These are phyloP conservation scores for Saccostrea glomerata DNA, from an alignment of 1,140 invertebrate species.

Conservation along the genomic window DNA sequence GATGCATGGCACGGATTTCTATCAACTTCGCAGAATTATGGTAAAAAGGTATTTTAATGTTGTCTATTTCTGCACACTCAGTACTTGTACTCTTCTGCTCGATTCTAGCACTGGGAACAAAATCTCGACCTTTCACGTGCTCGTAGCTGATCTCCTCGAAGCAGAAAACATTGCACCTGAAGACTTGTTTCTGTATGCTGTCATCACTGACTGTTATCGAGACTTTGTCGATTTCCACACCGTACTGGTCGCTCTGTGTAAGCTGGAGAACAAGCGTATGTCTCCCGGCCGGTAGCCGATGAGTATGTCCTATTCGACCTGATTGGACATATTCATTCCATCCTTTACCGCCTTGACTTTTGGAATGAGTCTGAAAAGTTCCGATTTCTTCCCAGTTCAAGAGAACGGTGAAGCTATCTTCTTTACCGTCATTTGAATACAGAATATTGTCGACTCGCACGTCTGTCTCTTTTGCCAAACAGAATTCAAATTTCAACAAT, in stretches of 20 bases:
- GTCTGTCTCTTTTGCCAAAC: conserved; percentile 49
- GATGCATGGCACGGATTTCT: conserved; percentile 57
- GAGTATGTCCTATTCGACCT: conserved; percentile 37
- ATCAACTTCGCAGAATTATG: conserved; percentile 48
- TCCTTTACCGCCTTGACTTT: conserved; percentile 30
- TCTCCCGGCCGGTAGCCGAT: conserved; percentile 31
- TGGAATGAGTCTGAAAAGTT: conserved; percentile 1
- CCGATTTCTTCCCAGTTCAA: conserved; percentile 49
- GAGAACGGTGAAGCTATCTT: conserved; percentile 43
- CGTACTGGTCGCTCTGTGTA: conserved; percentile 55
- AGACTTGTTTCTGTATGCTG: conserved; percentile 43
- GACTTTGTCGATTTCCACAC: conserved; percentile 59
- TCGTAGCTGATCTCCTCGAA: conserved; percentile 45
- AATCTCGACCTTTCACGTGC: conserved; percentile 43
- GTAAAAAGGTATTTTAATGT: conserved; percentile 61
- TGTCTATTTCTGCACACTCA: conserved; percentile 64
- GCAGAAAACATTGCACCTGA: conserved; percentile 53
- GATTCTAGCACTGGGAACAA: conserved; percentile 25
- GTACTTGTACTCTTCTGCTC: conserved; percentile 56
- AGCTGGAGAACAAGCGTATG: conserved; percentile 47
- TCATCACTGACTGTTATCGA: conserved; percentile 46
- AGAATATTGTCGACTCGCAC: conserved; percentile 51
- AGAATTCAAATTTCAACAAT: conserved; percentile 50
- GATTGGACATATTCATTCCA: conserved; percentile 49
- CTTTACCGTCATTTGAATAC: conserved; percentile 54